Percentiles rank a stretch among this genome's conserved stretches.
phyloP scores from a whole-genome alignment of 2,888 invertebrate species.

The Trileptium ribeirensis region DNA sequence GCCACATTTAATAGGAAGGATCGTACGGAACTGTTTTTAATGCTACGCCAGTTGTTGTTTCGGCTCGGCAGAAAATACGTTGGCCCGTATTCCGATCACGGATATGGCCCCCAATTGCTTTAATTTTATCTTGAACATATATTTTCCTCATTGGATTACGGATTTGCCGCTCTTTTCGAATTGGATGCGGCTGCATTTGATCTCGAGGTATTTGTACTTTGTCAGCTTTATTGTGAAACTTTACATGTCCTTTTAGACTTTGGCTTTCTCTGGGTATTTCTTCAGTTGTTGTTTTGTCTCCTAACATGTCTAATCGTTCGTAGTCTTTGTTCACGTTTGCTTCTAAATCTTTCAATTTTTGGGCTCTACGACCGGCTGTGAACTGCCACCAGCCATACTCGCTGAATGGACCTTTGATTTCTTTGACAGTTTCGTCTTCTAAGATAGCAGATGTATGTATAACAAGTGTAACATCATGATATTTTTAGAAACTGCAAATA shows the following conservation, averaged over 20 bases:
- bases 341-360: background rate
- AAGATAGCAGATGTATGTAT: no score
- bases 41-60: no score
- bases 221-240: background rate
- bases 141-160: conserved; percentile 1
- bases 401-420: background rate
- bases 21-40: no score
- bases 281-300: background rate
- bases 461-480: no score
- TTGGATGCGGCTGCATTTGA: background rate
- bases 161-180: conserved; percentile 10
- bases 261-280: no score
- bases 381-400: background rate
- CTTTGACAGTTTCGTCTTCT: no score
- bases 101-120: conserved; percentile 10
- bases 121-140: conserved; percentile 12
- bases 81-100: background rate
- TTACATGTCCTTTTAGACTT: background rate
- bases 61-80: background rate
- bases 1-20: no score
- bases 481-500: no score
- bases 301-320: background rate
- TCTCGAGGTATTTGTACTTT: background rate
- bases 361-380: background rate
- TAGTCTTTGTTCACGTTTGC: background rate